Conservation (phyloP, 2,113 vertebrate genomes). For the Callochromis pleurospilus region DNA sequence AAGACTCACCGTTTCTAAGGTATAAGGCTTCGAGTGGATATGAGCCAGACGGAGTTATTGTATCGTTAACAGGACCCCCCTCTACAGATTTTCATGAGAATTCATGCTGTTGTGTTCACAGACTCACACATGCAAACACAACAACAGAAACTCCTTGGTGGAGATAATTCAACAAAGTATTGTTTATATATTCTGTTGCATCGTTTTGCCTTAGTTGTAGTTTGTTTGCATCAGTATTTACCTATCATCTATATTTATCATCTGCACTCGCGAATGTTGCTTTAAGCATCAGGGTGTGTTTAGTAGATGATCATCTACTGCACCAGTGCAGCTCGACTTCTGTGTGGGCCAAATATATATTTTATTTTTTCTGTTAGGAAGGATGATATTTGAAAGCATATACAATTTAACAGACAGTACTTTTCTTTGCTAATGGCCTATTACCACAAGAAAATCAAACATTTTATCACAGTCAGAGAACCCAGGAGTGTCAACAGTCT, state of each 20-base stretch:
- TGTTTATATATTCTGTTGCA: neutral
- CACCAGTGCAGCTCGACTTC: neutral
- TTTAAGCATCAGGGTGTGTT: neutral
- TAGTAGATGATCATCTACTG: neutral
- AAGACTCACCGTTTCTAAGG: neutral
- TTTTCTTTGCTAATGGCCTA: neutral
- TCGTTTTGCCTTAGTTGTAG: neutral
- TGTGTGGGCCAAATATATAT: neutral
- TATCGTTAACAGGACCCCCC: neutral
- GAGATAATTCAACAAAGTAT: neutral
- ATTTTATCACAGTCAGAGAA: neutral
- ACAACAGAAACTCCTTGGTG: neutral
- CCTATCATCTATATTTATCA: neutral
- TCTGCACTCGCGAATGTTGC: neutral
- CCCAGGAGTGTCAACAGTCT: neutral
- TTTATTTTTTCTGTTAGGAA: neutral
- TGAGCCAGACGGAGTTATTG: neutral
- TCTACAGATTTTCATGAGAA: neutral
- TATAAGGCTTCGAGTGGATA: fast-evolving
- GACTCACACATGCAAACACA: neutral
- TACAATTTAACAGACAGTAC: fast-evolving
- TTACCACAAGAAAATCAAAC: neutral
- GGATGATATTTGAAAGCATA: neutral
- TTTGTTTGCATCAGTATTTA: neutral
- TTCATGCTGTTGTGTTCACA: neutral